Conservation (phyloP, 2,113 vertebrate species). For the Oriolus oriolus region DNA sequence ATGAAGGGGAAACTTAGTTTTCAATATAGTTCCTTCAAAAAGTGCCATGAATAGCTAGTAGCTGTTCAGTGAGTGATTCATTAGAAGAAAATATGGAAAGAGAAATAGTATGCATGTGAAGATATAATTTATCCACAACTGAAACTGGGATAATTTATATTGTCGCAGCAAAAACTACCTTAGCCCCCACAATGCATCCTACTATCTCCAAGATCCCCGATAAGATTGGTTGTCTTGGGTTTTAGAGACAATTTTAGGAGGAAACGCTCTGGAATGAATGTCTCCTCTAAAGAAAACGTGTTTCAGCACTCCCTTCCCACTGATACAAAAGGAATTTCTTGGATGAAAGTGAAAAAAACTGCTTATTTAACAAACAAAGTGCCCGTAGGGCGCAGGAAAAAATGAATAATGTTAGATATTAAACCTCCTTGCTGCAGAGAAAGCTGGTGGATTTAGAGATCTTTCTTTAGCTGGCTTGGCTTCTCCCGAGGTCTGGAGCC, state of each 20-base stretch:
- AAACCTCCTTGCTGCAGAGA: not conserved
- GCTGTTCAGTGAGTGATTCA: not conserved
- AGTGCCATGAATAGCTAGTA: not conserved
- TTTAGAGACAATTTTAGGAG: too few species aligned
- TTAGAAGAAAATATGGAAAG: not conserved
- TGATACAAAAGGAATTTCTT: not conserved
- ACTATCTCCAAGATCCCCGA: not conserved
- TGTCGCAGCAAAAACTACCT: not conserved
- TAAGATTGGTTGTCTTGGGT: not conserved
- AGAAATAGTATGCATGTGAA: not conserved
- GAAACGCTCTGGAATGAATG: too few species aligned
- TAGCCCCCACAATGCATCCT: not conserved
- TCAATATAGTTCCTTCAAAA: not conserved
- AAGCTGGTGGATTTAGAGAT: not conserved
- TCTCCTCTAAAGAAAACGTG: too few species aligned
- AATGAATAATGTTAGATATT: not conserved
- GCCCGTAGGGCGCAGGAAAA: not conserved
- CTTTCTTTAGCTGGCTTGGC: too few species aligned
- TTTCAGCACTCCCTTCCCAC: too few species aligned
- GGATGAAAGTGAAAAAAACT: not conserved
- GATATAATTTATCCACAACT: not conserved
- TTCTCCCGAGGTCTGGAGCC: too few species aligned
- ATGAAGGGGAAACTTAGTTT: not conserved
- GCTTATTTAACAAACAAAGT: not conserved
- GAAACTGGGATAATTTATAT: not conserved